phyloP scores from a whole-genome alignment of 2,888 invertebrate genomes.

The Harpagoxenus sublaevis region DNA sequence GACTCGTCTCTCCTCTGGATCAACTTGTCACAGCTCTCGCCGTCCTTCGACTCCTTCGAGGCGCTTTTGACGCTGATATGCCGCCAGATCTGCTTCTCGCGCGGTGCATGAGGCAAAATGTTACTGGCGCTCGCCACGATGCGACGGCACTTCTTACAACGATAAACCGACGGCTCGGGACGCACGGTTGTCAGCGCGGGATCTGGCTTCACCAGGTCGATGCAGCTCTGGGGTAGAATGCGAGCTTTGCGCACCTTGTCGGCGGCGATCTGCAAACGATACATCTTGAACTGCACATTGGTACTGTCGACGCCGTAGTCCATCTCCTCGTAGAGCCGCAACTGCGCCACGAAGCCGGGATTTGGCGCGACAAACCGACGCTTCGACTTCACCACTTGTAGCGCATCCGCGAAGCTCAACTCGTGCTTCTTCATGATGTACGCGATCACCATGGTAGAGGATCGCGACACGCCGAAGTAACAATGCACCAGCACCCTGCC shows the following conservation, averaged over 20 bases:
- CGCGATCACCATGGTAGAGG: constrained; percentile 95
- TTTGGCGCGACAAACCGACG: constrained; percentile 93
- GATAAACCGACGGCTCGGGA: constrained; percentile 94
- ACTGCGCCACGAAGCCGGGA: constrained; percentile 92
- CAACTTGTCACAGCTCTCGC: constrained; percentile 60
- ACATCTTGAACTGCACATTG: constrained; percentile 91
- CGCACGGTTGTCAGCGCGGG: constrained; percentile 91
- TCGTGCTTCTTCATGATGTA: constrained; percentile 95
- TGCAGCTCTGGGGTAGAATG: constrained; percentile 93
- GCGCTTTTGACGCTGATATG: constrained; percentile 84
- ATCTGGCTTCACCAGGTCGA: constrained; percentile 93
- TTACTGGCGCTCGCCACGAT: constrained; percentile 94
- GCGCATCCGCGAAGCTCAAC: constrained; percentile 91
- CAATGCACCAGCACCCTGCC: constrained; percentile 95
- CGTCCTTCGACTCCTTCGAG: constrained; percentile 74
- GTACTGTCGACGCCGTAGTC: constrained; percentile 91
- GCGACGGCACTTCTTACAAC: constrained; percentile 93
- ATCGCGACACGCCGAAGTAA: constrained; percentile 96
- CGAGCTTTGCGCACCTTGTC: constrained; percentile 94
- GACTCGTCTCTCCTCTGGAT: constrained; percentile 67
- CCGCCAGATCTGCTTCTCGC: constrained; percentile 87
- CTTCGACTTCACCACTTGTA: constrained; percentile 90
- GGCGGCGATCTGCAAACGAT: constrained; percentile 92
- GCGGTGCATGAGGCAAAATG: constrained; percentile 91
- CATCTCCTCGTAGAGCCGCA: constrained; percentile 93